Conservation (phyloP, 2,888 invertebrate species). For the Phalera bucephala region DNA sequence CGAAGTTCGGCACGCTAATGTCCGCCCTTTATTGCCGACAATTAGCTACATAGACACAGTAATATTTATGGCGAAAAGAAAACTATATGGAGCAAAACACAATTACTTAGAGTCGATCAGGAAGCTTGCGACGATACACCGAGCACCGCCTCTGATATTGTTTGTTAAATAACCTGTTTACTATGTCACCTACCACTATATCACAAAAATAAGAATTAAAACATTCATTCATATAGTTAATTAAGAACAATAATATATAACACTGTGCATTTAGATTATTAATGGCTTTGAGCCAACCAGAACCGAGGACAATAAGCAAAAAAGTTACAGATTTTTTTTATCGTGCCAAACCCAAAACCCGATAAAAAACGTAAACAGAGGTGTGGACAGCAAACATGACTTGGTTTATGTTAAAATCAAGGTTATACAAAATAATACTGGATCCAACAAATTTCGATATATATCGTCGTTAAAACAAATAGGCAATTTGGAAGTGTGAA, state of each 20-base stretch:
- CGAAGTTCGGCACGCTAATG: constrained; percentile 57
- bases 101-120: constrained; percentile 16
- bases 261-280: too few relatives aligned
- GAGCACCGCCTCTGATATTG: constrained; percentile 13
- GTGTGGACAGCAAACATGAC: constrained; percentile 45
- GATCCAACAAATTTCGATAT: constrained; percentile 25
- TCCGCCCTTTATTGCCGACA: constrained; percentile 58
- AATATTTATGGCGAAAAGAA: constrained; percentile 37
- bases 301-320: constrained; percentile 9
- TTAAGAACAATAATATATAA: too few relatives aligned
- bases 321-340: constrained; percentile 26
- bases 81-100: constrained; percentile 25
- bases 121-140: constrained; percentile 19
- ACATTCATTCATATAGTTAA: too few relatives aligned
- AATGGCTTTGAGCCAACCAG: constrained; percentile 7
- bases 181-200: too few relatives aligned
- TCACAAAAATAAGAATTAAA: too few relatives aligned
- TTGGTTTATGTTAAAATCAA: constrained; percentile 50
- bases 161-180: constrained; percentile 9
- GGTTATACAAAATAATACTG: constrained; percentile 48
- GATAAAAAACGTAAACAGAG: constrained; percentile 60
- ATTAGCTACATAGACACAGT: constrained; percentile 46
- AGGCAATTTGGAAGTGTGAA: constrained; percentile 31
- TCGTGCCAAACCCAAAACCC: constrained; percentile 32
- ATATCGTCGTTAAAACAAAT: constrained; percentile 31